phyloP scores from a whole-genome alignment of 2,888 invertebrate genomes.

The Tuta absoluta region DNA sequence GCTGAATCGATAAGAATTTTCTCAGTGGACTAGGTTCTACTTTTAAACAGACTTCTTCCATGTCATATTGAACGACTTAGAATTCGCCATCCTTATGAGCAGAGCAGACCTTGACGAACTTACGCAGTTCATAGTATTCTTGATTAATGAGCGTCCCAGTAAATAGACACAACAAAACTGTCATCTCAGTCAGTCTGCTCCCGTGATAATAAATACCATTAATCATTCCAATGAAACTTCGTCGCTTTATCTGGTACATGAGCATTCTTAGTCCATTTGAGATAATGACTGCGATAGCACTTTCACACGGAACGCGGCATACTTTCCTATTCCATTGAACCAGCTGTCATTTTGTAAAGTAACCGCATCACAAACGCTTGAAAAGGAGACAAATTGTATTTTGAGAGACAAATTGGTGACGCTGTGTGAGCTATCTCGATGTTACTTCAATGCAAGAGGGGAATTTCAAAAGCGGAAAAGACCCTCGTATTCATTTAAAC shows the following conservation, averaged over 20 bases:
- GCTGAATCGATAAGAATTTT: constrained; percentile 14
- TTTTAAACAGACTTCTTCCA: background rate
- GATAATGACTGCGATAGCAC: constrained; percentile 25
- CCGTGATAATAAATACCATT: constrained; percentile 43
- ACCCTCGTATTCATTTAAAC: constrained; percentile 27
- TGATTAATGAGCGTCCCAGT: constrained; percentile 41
- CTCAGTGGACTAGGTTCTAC: background rate
- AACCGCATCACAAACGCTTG: constrained; percentile 27
- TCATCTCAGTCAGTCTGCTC: constrained; percentile 45
- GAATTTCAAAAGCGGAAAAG: constrained; percentile 27
- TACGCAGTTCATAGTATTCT: constrained; percentile 16
- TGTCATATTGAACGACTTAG: background rate
- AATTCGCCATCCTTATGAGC: background rate
- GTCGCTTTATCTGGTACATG: constrained; percentile 33
- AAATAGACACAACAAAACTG: constrained; percentile 49
- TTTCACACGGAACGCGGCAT: constrained; percentile 31
- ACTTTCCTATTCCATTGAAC: constrained; percentile 26
- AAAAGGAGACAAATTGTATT: constrained; percentile 34
- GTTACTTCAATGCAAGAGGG: constrained; percentile 30
- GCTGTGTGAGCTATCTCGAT: constrained; percentile 30
- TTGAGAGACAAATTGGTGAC: constrained; percentile 33
- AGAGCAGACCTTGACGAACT: background rate
- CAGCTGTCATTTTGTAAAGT: constrained; percentile 29
- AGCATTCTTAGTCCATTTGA: constrained; percentile 36
- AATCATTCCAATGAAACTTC: constrained; percentile 43